Evolutionary conservation across 1,140 invertebrate species (phyloP), one percentile per base, ranked within the genome.

Genomic region (Leptinotarsa lineolata): DNA sequence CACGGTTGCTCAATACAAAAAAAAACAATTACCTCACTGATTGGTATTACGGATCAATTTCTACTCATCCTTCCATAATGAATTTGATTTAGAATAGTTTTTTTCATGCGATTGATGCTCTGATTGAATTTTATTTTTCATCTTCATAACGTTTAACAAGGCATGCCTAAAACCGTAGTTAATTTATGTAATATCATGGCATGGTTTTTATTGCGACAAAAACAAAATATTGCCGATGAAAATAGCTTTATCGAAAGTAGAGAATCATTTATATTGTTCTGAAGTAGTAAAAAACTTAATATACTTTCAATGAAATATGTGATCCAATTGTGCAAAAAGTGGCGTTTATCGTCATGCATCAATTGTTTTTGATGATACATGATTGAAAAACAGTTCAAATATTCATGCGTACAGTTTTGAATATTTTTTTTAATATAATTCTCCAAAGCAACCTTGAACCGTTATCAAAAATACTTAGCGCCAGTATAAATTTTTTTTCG

Each of bases 111-210:
- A 54, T 54, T 39, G 30, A 2, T 39, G 30, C 2, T 39, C 11
- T 39, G 30, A 39, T 54, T 18, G 6, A 54, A 16, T 54, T 54
- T 54, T 54, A 18, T 54, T 54, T 18, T 54, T 13, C 3, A 54
- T 54, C 48, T 54, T 54, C 48, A 54, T 54, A 54, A 54, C 48
- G 48, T 54, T 54, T 6, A 54, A 54, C 48, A 54, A 54, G 48
- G 48, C 48, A 18, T 54, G n/a, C n/a, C 48, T 16, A 54, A 54
- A 54, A 54, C 48, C 48, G 16, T 54, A 54, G 48, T 54, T 54
- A 54, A 54, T 54, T 54, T n/a, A 13, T 16, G 15, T 15, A 54
- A 18, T 54, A 54, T 1, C n/a, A 54, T 54, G 4, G 48, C 1
- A 54, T 54, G 16, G 4, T 54, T 54, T n/a, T 16, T 54, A 54